Base-by-base conservation (phyloP, 2,888 invertebrate genomes). In the Microctonus aethiopoides region DNA sequence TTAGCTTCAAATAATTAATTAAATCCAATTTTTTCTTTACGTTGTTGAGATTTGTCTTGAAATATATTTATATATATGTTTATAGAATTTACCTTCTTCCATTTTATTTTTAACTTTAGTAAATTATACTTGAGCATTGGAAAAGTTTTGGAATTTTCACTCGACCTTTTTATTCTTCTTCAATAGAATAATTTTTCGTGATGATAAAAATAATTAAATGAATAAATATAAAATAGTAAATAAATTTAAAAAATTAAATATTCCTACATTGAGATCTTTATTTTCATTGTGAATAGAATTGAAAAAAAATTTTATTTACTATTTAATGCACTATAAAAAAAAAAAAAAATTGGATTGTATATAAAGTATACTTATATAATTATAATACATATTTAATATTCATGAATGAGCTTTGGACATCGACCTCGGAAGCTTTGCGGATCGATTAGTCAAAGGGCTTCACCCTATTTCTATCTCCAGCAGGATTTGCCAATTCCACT, bases 1-100 rank as follows among this genome's bases (percentile, higher is more conserved):
- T 71, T 72, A 60, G 68, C 70, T 61, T 7, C 20, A 57, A 72
- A 72, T 72, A 75, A 73, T 73, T 71, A 72, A 73, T 73, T 59
- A 71, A 69, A 71, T 66, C 67, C 71, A 72, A 16, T 46, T 46
- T 46, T 41, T 36, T 72, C 67, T 56, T 51, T 54, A 62, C 41
- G 52, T 68, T 56, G 68, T 34, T 32, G 61, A 72, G 75, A 73
- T 75, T 75, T 68, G 71, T 65, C 51, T 67, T 36, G 62, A 46
- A 16, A n/a, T 16, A 46, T 46, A 46, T 46, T 46, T 46, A 5
- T 29, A 16, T 54, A 62, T 64, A 61, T 59, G 29, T 52, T 26
- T 57, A 39, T 67, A 39, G 36, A 54, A 72, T 74, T 74, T 63
- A 13, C 63, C 41, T 60, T 67, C 32, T 68, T 60, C 64, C 24